These are phyloP conservation scores for Circaetus gallicus DNA, from an alignment of 2,113 vertebrate species.

Conservation along the genomic window DNA sequence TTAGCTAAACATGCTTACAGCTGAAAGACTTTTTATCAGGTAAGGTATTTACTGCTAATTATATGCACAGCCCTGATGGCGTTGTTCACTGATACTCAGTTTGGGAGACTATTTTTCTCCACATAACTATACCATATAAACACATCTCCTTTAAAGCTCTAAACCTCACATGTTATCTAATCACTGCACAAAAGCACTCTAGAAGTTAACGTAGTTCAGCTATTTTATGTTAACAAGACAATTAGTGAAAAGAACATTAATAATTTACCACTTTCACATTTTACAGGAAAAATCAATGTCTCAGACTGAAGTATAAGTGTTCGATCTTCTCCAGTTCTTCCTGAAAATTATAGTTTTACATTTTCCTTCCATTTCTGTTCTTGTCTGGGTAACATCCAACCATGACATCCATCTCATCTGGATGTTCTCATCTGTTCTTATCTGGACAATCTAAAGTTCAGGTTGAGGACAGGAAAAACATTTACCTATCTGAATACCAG, in stretches of 20 bases:
- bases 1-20: not conserved
- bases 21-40: not conserved
- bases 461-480: not conserved
- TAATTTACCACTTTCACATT: not conserved
- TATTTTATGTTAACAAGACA: not conserved
- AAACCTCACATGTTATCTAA: not conserved
- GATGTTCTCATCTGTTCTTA: not conserved
- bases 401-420: not conserved
- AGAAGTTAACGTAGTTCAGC: not conserved
- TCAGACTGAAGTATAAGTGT: not conserved
- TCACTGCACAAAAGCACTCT: not conserved
- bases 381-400: not conserved
- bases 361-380: not conserved
- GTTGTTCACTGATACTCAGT: not conserved
- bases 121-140: not conserved
- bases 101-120: not conserved
- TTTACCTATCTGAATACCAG: not conserved
- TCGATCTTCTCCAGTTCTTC: not conserved
- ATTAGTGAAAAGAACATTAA: not conserved
- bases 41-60: not conserved
- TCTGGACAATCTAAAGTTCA: not conserved
- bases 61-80: not conserved
- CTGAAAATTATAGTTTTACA: not conserved
- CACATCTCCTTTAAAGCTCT: not conserved
- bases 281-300: not conserved